Conservation (phyloP, 2,113 vertebrate species). For the Hemiprocne comata region DNA sequence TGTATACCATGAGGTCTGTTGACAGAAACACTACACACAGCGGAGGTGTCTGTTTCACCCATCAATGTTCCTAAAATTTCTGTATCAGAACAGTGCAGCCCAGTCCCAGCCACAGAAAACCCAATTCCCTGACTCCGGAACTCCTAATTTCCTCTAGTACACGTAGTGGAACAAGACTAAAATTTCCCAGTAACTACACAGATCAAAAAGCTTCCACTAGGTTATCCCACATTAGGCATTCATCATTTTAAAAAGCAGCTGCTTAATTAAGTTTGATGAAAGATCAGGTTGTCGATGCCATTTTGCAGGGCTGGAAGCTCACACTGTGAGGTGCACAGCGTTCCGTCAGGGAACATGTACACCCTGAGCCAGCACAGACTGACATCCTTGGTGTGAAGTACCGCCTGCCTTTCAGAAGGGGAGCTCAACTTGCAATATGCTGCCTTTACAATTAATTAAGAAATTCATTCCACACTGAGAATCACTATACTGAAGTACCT, state of each 20-base stretch:
- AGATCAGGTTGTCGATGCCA: background rate
- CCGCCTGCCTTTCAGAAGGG: background rate
- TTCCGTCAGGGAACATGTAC: background rate
- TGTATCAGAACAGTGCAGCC: slow-evolving; percentile 25
- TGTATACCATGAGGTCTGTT: slow-evolving; percentile 67
- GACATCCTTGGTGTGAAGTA: background rate
- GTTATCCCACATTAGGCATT: background rate
- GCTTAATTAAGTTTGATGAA: slow-evolving; percentile 58
- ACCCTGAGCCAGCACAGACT: background rate
- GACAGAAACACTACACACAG: slow-evolving; percentile 68
- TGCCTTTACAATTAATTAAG: slow-evolving; percentile 35
- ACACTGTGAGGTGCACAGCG: background rate
- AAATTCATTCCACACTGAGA: background rate
- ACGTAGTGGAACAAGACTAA: background rate
- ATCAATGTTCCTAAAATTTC: slow-evolving; percentile 45
- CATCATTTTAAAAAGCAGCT: slow-evolving; percentile 3
- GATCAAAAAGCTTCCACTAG: slow-evolving; percentile 40
- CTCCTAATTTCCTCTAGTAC: background rate
- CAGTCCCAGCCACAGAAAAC: background rate
- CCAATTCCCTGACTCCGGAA: background rate
- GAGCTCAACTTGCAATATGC: slow-evolving; percentile 11
- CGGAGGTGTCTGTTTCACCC: slow-evolving; percentile 28
- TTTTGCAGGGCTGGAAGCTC: slow-evolving; percentile 32
- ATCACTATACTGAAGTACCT: background rate
- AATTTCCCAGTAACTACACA: slow-evolving; percentile 1